Percentiles rank a stretch among this genome's conserved stretches.
These are phyloP conservation scores for Trogon surrucura DNA, from an alignment of 2,113 vertebrate species.

Conservation along the genomic window DNA sequence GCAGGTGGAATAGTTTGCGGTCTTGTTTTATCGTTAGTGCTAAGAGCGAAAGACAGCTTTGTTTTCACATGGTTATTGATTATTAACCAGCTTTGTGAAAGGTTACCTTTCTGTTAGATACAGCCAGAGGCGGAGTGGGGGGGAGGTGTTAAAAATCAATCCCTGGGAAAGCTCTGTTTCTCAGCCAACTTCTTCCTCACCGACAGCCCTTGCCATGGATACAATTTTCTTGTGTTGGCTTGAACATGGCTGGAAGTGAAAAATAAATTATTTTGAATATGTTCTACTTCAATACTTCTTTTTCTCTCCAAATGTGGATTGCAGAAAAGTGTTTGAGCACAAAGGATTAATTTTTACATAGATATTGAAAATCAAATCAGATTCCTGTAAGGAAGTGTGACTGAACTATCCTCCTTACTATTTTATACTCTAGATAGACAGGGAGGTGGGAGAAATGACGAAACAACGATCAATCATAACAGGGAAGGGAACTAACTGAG, in stretches of 20 bases:
- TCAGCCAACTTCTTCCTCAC: conserved; percentile 11
- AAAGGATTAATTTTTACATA: neutral
- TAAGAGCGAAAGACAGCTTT: conserved; percentile 63
- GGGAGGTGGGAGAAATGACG: neutral
- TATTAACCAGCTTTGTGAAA: conserved; percentile 79
- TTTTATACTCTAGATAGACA: neutral
- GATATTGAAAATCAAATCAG: neutral
- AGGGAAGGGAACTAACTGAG: neutral
- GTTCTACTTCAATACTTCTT: neutral
- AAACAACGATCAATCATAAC: accelerated
- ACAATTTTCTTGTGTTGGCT: neutral
- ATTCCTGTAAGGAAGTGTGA: neutral
- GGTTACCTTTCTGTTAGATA: conserved; percentile 68
- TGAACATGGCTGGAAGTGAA: neutral
- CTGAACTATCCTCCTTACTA: neutral
- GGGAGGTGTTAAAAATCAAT: conserved; percentile 72
- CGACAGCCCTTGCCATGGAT: neutral
- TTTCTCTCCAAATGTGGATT: neutral
- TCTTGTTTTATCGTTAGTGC: conserved; percentile 57
- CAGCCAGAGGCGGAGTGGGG: neutral
- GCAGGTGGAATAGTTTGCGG: conserved; percentile 40
- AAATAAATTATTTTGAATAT: neutral
- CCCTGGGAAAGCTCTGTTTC: conserved; percentile 61
- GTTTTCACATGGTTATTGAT: conserved; percentile 80
- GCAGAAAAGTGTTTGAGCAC: neutral